Evolutionary conservation across 2,113 vertebrate genomes (phyloP).

Genomic region (Cephalopterus ornatus): DNA sequence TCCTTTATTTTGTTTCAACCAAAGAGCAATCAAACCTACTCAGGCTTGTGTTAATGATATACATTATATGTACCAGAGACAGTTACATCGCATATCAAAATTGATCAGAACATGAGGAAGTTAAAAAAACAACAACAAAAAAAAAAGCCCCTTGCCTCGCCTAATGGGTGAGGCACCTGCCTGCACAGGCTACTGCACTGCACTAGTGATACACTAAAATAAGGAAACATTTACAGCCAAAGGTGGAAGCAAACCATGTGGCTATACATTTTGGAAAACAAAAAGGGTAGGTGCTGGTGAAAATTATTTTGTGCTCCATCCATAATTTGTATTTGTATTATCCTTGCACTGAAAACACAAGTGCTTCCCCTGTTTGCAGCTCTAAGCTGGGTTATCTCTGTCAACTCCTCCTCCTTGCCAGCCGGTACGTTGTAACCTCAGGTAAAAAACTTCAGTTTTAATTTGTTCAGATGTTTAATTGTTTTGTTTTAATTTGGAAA

Average conservation of each 20-base stretch:
- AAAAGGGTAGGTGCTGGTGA: background rate
- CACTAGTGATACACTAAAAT: background rate
- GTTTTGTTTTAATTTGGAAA: background rate
- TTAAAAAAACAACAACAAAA: background rate
- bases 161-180: accelerated
- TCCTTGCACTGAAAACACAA: accelerated
- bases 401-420: background rate
- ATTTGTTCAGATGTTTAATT: background rate
- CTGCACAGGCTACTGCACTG: background rate
- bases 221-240: background rate
- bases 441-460: background rate
- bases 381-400: background rate
- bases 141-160: background rate
- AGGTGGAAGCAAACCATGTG: background rate
- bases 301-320: background rate
- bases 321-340: background rate
- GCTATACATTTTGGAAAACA: background rate
- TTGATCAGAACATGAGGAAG: conserved; percentile 20
- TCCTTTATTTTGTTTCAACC: conserved; percentile 13
- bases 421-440: background rate
- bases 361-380: background rate
- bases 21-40: conserved; percentile 17
- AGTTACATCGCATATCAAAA: conserved; percentile 25
- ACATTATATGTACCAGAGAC: background rate
- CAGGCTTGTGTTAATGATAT: conserved; percentile 15